These are phyloP conservation scores for Lasaia peninsularis DNA, from an alignment of 1,140 invertebrate genomes.

Conservation along the genomic window DNA sequence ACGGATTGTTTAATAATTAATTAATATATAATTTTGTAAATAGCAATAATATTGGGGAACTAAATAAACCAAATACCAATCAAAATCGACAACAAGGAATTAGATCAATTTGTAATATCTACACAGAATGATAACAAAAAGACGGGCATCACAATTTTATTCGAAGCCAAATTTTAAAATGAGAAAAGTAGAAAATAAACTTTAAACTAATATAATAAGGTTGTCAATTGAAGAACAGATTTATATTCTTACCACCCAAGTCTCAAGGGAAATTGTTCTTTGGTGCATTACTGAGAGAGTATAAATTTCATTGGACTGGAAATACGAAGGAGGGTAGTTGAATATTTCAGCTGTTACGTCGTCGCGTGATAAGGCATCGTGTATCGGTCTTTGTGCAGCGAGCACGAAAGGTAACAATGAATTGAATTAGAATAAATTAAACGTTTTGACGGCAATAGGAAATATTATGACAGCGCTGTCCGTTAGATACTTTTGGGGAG, in stretches of 20 bases:
- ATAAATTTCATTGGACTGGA: conserved; percentile 2
- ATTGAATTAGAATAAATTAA: conserved; percentile 17
- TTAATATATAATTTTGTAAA: too few species aligned
- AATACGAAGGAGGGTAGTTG: conserved; percentile 15
- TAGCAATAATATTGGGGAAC: too few species aligned
- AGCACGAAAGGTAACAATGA: conserved; percentile 28
- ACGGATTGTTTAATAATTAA: too few species aligned
- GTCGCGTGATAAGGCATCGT: conserved; percentile 25
- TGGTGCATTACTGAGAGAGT: conserved; percentile 10
- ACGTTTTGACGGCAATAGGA: conserved; percentile 4
- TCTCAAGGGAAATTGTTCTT: conserved; percentile 11
- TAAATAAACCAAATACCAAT: too few species aligned
- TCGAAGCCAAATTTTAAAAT: conserved; percentile 20
- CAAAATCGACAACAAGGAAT: not conserved
- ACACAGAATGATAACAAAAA: conserved; percentile 1
- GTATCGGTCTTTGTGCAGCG: conserved; percentile 19
- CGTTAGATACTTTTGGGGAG: conserved; percentile 2
- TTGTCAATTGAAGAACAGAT: conserved; percentile 15
- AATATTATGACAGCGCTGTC: conserved; percentile 4
- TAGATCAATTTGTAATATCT: not conserved
- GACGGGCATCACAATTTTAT: conserved; percentile 29
- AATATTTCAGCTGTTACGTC: conserved; percentile 27
- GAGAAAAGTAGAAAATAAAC: conserved; percentile 4
- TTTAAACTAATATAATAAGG: conserved; percentile 7
- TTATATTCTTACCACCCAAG: not conserved